Evolutionary conservation across 1,140 invertebrate genomes (phyloP), one percentile per base, ranked within the genome.

Genomic region (Lutraria rhynchaena): DNA sequence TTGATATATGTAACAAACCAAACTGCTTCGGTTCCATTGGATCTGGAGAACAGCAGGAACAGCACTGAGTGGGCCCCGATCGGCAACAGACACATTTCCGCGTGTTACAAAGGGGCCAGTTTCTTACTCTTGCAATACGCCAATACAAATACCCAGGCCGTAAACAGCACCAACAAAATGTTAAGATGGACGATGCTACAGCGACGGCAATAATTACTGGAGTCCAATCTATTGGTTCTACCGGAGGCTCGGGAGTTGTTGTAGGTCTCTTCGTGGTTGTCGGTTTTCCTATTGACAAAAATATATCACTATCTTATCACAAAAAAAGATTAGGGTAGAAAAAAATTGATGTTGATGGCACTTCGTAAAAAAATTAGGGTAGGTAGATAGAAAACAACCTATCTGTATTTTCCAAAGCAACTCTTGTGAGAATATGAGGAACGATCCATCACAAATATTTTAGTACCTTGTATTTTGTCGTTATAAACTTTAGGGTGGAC

Each of bases 101-200:
- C 35, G 65, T 70, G 46, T 81, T 81, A 24, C 55, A 81, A 37
- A 83, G 85, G 1, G 85, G 83, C 27, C 57, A 65, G 53, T 87
- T 87, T 17, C 85, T 77, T 27, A 83, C 65, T 57, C 85, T 53
- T 11, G 65, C 81, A 1, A 81, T 55, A 35, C 85, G 73, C 85
- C 85, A 87, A n/a, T 70, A 51, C 1, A 85, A 65, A 41, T 83
- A 87, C 24, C 83, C 85, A 0, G 85, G 85, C 75, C 78, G 58
- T 67, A 83, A 85, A 60, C 83, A 87, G 51, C 85, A 87, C 83
- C 83, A 87, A 22, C 81, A 81, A 13, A 85, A 46, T 15, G 63
- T 4, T 11, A 70, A 35, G 2, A 85, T 11, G 24, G 46, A 51
- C 15, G 80, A 15, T 0, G 77, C 15, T 0, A 57, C n/a, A 22